Evolutionary conservation across 2,888 invertebrate species (phyloP).

Genomic region (Eupelmus urozonus): DNA sequence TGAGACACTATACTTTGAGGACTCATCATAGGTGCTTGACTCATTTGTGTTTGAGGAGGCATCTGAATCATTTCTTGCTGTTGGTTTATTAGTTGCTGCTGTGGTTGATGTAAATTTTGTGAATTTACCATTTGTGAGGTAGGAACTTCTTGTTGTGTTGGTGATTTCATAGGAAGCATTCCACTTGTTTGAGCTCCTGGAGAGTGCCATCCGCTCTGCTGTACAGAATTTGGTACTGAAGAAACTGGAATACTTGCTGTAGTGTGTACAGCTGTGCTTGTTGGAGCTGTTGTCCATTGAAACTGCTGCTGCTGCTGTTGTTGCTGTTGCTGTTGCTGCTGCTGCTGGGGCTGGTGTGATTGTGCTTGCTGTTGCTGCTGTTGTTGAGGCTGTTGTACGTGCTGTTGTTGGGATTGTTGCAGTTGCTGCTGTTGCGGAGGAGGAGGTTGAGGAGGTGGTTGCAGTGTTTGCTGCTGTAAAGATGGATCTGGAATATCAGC

Average conservation of each 20-base stretch:
- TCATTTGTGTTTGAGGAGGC: conserved; percentile 69
- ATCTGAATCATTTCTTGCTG: conserved; percentile 75
- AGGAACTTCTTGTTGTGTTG: conserved; percentile 67
- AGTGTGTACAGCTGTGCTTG: conserved; percentile 61
- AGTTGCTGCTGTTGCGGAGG: conserved; percentile 57
- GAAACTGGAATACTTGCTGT: conserved; percentile 62
- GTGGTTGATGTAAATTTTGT: conserved; percentile 64
- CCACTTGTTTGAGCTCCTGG: conserved; percentile 67
- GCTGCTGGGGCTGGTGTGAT: conserved; percentile 54
- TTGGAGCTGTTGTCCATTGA: conserved; percentile 52
- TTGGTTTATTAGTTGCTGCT: conserved; percentile 77
- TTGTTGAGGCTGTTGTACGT: conserved; percentile 49
- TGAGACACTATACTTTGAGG: conserved; percentile 65
- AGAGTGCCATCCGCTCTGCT: conserved; percentile 69
- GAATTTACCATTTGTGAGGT: conserved; percentile 65
- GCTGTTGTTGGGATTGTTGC: conserved; percentile 49
- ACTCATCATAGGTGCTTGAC: conserved; percentile 61
- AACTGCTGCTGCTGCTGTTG: conserved; percentile 49
- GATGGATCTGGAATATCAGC: conserved; percentile 58
- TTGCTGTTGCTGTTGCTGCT: conserved; percentile 55
- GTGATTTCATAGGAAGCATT: conserved; percentile 65
- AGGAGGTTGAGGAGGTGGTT: conserved; percentile 50
- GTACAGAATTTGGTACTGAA: conserved; percentile 65
- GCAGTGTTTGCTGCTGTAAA: conserved; percentile 49
- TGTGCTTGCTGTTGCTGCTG: conserved; percentile 59